phyloP scores from a whole-genome alignment of 2,888 invertebrate genomes.

The Pollenia angustigena region DNA sequence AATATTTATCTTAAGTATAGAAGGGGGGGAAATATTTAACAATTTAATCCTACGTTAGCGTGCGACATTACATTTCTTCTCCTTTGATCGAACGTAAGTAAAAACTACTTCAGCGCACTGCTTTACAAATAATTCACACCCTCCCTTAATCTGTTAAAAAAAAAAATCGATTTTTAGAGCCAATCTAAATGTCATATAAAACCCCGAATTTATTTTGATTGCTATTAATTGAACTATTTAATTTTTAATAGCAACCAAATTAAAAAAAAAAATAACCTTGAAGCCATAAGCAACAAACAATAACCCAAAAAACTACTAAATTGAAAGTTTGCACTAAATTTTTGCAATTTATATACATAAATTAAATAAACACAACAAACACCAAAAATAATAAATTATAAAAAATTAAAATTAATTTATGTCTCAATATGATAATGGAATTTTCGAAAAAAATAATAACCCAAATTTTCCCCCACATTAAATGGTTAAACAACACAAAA shows the following conservation, averaged over 20 bases:
- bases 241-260: conserved; percentile 9
- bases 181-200: neutral
- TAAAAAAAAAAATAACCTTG: too few relatives aligned
- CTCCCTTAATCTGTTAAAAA: neutral
- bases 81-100: too few relatives aligned
- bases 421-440: neutral
- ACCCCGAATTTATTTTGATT: too few relatives aligned
- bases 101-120: too few relatives aligned
- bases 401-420: neutral
- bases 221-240: neutral
- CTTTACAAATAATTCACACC: neutral
- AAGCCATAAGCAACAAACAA: too few relatives aligned
- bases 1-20: too few relatives aligned
- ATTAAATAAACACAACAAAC: neutral
- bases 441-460: neutral
- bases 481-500: too few relatives aligned
- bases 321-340: neutral
- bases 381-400: neutral
- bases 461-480: neutral
- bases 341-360: neutral
- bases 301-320: too few relatives aligned
- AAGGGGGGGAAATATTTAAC: too few relatives aligned
- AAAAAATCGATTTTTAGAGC: neutral
- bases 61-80: too few relatives aligned
- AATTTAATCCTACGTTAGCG: too few relatives aligned